Base-by-base conservation (phyloP, 2,888 invertebrate genomes). In the Leucozona laternaria region DNA sequence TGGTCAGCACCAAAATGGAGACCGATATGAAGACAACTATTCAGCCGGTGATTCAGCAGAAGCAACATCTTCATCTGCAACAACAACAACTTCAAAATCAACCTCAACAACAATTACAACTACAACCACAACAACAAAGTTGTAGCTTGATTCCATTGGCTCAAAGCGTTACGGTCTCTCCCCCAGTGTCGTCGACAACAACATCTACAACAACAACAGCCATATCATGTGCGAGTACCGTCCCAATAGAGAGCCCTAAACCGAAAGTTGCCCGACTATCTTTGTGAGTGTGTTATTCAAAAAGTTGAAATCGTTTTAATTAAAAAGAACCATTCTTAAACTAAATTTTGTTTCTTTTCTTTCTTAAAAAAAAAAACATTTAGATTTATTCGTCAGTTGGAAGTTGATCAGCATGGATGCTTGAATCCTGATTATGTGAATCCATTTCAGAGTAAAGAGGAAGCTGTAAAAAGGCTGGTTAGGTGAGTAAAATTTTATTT, bases 381-480 rank as follows among this genome's bases (percentile, higher is more conserved):
- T 89, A 96, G 96, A 89, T 95, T 97, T 90, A 96, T 96, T 89
- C 95, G 96, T 79, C 96, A 96, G 91, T 91, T 96, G 90, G 94
- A 94, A 90, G 95, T 95, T 66, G 97, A 97, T 93, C 96, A 96
- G 91, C 94, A 95, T 89, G 95, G 95, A 81, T 96, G 96, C 66
- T 91, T 95, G 31, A 95, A 95, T 91, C 96, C 97, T 1, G 96
- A 97, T 91, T 95, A 95, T 64, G 94, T 95, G 86, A 94, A 95
- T 72, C 96, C 96, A 17, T 97, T 97, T 91, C 93, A 93, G 83
- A 94, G 94, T 89, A 95, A 95, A 89, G 94, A 95, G 83, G 96
- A 97, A 90, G 96, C 96, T 0, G 96, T 96, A 88, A 95, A 96
- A 90, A 93, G 96, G 68, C 93, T 97, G 64, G 94, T 97, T 75